A percentile compares a stretch with the other conserved stretches of the same genome.
Evolutionary conservation across 2,797 vertebrate genomes (phyloP).

Genomic region (Aphelocoma californica): DNA sequence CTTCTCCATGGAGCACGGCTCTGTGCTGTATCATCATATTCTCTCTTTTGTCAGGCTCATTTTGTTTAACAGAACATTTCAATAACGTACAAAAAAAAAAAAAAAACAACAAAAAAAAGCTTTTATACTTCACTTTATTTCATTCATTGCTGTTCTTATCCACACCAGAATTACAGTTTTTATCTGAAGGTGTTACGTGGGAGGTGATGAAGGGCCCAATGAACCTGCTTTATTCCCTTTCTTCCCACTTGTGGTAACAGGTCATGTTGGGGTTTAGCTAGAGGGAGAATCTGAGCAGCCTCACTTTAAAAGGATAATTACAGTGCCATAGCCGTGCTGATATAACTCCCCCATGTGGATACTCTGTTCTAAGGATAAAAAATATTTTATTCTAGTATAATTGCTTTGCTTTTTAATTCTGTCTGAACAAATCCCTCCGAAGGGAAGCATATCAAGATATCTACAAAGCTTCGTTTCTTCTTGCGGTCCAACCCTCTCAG

Average conservation of each 20-base stretch:
- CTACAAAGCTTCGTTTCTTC: background rate
- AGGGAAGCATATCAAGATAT: background rate
- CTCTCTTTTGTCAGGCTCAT: background rate
- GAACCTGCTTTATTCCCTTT: conserved; percentile 23
- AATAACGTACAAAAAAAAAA: background rate
- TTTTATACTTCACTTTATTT: conserved; percentile 10
- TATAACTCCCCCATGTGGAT: conserved; percentile 59
- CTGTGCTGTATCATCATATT: conserved; percentile 13
- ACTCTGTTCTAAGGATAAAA: background rate
- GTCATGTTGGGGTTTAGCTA: background rate
- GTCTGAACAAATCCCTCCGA: background rate
- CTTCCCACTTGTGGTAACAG: conserved; percentile 25
- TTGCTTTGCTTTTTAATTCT: conserved; percentile 4
- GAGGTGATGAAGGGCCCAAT: conserved; percentile 17
- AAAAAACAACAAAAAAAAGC: background rate
- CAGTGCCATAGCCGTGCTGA: conserved; percentile 11
- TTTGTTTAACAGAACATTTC: conserved; percentile 28
- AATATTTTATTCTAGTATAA: background rate
- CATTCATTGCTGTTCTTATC: conserved; percentile 4
- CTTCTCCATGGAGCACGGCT: background rate
- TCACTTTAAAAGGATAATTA: background rate
- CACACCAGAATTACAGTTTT: conserved; percentile 13
- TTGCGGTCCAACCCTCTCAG: accelerated
- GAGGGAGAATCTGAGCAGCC: background rate
- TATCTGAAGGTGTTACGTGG: conserved; percentile 11